phyloP scores from a whole-genome alignment of 1,140 invertebrate species.

The Anoplophora glabripennis region DNA sequence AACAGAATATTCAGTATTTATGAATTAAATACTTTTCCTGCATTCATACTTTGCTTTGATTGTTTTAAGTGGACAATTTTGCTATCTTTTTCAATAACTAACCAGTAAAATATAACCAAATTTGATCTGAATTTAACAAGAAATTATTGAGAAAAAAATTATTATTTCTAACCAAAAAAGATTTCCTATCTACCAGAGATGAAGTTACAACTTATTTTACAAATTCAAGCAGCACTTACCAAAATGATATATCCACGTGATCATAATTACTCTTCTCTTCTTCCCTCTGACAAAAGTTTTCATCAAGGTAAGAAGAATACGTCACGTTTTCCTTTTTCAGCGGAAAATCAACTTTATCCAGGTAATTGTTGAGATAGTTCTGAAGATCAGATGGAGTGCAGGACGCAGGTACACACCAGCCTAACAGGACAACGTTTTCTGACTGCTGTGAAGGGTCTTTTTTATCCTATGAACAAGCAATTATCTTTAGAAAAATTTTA shows the following conservation, averaged over 20 bases:
- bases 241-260: slow-evolving; percentile 48
- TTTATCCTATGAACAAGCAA: slow-evolving; percentile 37
- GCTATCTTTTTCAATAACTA: too few relatives aligned
- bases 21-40: too few relatives aligned
- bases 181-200: too few relatives aligned
- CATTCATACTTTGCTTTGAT: too few relatives aligned
- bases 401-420: slow-evolving; percentile 53
- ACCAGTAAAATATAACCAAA: too few relatives aligned
- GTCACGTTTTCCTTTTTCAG: slow-evolving; percentile 44
- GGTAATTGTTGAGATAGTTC: slow-evolving; percentile 45
- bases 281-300: slow-evolving; percentile 44
- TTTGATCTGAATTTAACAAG: too few relatives aligned
- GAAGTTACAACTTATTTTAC: too few relatives aligned
- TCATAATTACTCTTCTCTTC: slow-evolving; percentile 40
- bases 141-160: too few relatives aligned
- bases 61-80: too few relatives aligned
- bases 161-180: too few relatives aligned
- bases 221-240: too few relatives aligned
- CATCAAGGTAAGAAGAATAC: slow-evolving; percentile 41
- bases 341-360: slow-evolving; percentile 48
- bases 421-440: slow-evolving; percentile 52
- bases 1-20: too few relatives aligned
- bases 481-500: not conserved
- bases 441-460: slow-evolving; percentile 44
- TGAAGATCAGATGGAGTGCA: slow-evolving; percentile 50